Conservation (phyloP, 2,797 vertebrate genomes). For the Sebastes jordani region DNA sequence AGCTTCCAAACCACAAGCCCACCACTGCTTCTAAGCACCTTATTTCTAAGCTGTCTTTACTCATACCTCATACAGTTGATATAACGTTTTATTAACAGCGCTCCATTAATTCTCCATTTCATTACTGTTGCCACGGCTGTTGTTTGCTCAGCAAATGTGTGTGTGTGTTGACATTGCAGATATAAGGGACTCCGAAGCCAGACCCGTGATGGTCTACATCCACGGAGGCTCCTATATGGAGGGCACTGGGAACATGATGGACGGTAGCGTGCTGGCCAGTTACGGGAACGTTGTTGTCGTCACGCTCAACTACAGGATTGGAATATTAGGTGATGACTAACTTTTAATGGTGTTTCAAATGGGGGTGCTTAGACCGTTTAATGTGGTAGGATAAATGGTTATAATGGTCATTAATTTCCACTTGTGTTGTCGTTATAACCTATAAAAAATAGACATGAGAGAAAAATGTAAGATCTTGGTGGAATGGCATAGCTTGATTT, state of each 20-base stretch:
- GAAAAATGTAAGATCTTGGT: constrained; percentile 17
- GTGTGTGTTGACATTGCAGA: constrained; percentile 72
- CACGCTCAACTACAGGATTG: constrained; percentile 98
- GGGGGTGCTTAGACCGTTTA: constrained; percentile 24
- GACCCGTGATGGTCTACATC: constrained; percentile 99
- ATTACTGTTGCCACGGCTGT: constrained; percentile 49
- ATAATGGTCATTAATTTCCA: constrained; percentile 22
- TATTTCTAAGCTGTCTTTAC: constrained; percentile 53
- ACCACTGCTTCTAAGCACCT: constrained; percentile 64
- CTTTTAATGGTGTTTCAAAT: constrained; percentile 32
- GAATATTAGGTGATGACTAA: constrained; percentile 91
- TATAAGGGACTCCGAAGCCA: constrained; percentile 87
- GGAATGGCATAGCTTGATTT: constrained; percentile 35
- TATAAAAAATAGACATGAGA: constrained; percentile 26
- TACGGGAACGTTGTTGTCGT: constrained; percentile 98
- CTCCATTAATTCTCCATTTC: constrained; percentile 52
- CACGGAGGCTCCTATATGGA: constrained; percentile 99
- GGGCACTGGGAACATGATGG: constrained; percentile 98
- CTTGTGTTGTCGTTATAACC: constrained; percentile 13
- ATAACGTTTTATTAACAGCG: constrained; percentile 51
- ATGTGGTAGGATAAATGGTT: constrained; percentile 24
- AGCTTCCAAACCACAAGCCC: constrained; percentile 63
- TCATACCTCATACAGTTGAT: constrained; percentile 62
- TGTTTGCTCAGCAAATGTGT: constrained; percentile 53
- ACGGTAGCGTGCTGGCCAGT: constrained; percentile 97